phyloP scores from a whole-genome alignment of 2,797 vertebrate genomes.

The Bucorvus abyssinicus region DNA sequence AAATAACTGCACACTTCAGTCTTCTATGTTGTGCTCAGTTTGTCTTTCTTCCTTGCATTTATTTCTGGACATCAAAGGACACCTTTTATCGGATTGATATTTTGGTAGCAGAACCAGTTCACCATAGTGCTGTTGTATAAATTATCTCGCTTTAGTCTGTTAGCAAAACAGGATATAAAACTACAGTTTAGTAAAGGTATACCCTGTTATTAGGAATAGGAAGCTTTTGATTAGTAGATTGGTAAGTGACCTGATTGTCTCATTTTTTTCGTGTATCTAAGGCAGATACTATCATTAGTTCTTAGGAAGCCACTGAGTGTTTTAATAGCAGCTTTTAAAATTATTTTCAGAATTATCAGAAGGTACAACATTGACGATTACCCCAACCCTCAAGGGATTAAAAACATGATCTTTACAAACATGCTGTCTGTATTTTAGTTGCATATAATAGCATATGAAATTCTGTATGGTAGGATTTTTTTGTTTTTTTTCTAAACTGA shows the following conservation, averaged over 20 bases:
- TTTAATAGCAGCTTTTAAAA: background rate
- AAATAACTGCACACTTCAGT: background rate
- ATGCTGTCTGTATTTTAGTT: background rate
- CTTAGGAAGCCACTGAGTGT: background rate
- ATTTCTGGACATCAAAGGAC: background rate
- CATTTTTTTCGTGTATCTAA: background rate
- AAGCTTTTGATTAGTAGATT: background rate
- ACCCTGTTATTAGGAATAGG: background rate
- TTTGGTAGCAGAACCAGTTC: background rate
- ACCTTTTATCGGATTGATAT: background rate
- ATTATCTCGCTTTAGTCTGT: background rate
- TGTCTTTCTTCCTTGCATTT: background rate
- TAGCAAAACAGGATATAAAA: background rate
- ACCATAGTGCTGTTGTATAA: background rate
- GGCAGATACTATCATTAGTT: background rate
- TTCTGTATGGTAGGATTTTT: background rate
- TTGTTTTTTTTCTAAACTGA: background rate
- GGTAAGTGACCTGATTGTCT: background rate
- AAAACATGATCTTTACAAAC: background rate
- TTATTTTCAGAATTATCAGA: background rate
- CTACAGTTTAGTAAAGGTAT: background rate
- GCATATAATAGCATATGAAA: background rate
- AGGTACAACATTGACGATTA: background rate
- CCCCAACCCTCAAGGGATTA: background rate
- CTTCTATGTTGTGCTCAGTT: background rate